Conservation (phyloP, 1,140 invertebrate species). For the Apis florea region DNA sequence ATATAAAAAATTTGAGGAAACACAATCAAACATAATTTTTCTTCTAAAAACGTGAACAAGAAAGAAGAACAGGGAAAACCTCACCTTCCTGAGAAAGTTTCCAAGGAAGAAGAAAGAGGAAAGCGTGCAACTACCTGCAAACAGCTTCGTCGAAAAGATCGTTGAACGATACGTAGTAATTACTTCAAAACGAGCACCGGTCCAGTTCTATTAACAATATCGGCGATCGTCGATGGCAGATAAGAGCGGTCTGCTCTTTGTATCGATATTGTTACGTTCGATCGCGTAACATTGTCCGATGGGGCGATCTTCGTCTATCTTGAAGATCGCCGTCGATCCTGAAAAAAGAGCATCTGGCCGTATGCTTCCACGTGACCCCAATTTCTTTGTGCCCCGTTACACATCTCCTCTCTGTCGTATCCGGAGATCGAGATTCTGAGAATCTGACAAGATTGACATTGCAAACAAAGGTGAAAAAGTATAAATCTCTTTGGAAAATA, state of each 20-base stretch:
- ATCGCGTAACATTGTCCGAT: conserved; percentile 50
- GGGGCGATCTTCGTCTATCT: conserved; percentile 29
- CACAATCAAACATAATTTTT: not conserved
- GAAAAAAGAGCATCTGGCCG: conserved; percentile 77
- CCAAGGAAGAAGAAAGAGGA: not conserved
- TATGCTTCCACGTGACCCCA: conserved; percentile 66
- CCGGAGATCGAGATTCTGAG: conserved; percentile 4
- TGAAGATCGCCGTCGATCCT: conserved; percentile 67
- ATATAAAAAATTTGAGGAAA: not conserved
- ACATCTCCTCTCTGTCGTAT: conserved; percentile 44
- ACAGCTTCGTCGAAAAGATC: conserved; percentile 44
- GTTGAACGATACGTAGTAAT: conserved; percentile 62
- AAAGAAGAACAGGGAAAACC: not conserved
- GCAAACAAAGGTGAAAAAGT: not conserved
- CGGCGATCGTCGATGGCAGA: conserved; percentile 64
- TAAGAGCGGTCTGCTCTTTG: conserved; percentile 65
- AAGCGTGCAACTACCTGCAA: conserved; percentile 38
- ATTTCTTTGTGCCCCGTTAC: conserved; percentile 37
- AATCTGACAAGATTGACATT: conserved; percentile 10
- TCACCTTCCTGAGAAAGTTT: not conserved
- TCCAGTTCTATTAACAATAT: conserved; percentile 67
- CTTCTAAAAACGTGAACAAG: not conserved
- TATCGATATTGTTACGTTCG: conserved; percentile 61
- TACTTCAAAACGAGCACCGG: conserved; percentile 70
- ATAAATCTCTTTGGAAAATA: not conserved